A percentile compares a stretch with the other conserved stretches of the same genome.
These are phyloP conservation scores for Poeciliopsis retropinna DNA, from an alignment of 2,113 vertebrate species.

Conservation along the genomic window DNA sequence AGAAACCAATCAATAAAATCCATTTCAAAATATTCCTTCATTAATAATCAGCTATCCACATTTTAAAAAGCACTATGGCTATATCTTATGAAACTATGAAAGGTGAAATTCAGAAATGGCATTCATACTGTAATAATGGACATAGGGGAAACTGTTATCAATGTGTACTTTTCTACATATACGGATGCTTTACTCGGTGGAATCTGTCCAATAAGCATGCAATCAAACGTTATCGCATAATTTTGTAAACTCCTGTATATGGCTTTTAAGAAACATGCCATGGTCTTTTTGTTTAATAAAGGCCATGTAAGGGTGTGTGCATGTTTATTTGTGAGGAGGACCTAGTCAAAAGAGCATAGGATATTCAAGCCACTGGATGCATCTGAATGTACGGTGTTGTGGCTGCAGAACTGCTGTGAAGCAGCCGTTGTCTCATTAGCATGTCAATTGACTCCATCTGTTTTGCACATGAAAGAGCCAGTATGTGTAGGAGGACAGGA, in stretches of 20 bases:
- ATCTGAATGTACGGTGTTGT: conserved; percentile 34
- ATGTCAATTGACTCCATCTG: conserved; percentile 89
- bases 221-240: conserved; percentile 6
- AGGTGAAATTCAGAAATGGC: not conserved
- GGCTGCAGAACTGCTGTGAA: conserved; percentile 76
- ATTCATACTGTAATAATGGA: not conserved
- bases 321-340: conserved; percentile 7
- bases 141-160: too few relatives aligned
- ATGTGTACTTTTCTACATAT: not conserved
- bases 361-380: conserved; percentile 29
- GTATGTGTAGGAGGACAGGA: conserved; percentile 78
- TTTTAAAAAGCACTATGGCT: not conserved
- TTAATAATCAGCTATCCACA: not conserved
- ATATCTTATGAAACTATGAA: not conserved
- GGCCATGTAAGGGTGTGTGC: conserved; percentile 6
- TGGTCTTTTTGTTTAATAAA: conserved; percentile 18
- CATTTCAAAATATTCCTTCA: not conserved
- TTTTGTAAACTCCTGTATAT: conserved; percentile 20
- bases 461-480: conserved; percentile 86
- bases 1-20: too few relatives aligned
- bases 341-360: conserved; percentile 9
- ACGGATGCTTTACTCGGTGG: not conserved
- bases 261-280: not conserved
- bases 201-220: not conserved
- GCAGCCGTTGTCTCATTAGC: conserved; percentile 87